Evolutionary conservation across 2,797 vertebrate genomes (phyloP), one percentile per base, ranked within the genome.

Genomic region (Leptodactylus fallax): DNA sequence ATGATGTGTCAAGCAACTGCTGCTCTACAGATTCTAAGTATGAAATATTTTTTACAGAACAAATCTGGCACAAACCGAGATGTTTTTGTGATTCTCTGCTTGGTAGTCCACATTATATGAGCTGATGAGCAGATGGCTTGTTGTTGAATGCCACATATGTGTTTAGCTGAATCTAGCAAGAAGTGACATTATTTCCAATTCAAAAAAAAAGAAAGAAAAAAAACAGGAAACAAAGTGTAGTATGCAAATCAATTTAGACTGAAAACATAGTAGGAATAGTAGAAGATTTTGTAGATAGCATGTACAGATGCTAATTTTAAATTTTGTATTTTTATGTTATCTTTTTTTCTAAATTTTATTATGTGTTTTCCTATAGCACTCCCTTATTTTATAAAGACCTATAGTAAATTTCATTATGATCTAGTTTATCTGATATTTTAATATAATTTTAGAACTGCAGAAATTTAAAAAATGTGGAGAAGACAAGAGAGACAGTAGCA

Each of bases 71-170:
- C 53, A 86, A 89, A 74, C 6, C 21, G 51, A 83, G 72, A 79
- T 86, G 80, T 89, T 87, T 83, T 86, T 25, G 56, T 79, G 72
- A 82, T 82, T n/a, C 78, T 74, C 58, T 85, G 77, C 84, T 67
- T 67, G 74, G 36, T 83, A 79, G 79, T 71, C 60, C 49, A 58
- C 63, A 72, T 87, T 61, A 82, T 60, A 45, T 10, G n/a, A 88
- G 87, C 76, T 79, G 81, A 84, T 89, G 79, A 89, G 88, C 88
- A 86, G 88, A 89, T 89, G 85, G 85, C 80, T 83, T 87, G 55
- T 86, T 83, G 80, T 83, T 89, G 80, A 79, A 79, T 21, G 71
- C 88, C 80, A 83, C 88, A 87, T 89, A 83, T 86, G 79, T 86
- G 82, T 86, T 89, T 86, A 86, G 27, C 61, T 82, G 87, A 82